Base-by-base conservation (phyloP, 2,888 invertebrate genomes). In the Aphodius granarius region DNA sequence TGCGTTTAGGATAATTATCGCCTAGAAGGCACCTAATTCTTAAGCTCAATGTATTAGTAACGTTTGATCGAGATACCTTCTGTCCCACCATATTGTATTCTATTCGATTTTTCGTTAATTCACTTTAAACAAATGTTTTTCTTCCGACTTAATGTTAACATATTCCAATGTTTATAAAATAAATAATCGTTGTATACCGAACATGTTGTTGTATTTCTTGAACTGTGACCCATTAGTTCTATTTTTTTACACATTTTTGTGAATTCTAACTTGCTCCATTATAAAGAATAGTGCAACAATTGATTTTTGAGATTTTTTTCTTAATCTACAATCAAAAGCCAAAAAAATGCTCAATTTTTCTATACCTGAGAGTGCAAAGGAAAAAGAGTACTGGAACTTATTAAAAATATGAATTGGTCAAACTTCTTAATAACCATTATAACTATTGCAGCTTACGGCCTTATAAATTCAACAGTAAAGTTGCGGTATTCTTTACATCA, bases 141-240 rank as follows among this genome's bases (percentile, higher is more conserved):
- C 76, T 76, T 71, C 71, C 73, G 73, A 71, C 19, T 71, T 76
- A 76, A 73, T 65, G 76, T 76, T 76, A 76, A 73, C 63, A 15
- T 76, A 76, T 76, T 73, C 76, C 76, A 76, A 73, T 76, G 76
- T 76, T 76, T 76, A 76, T 73, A 76, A 76, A 43, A 43, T 76
- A 76, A 76, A 76, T 76, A 73, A 72, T 72, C 66, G 72, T 75
- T 72, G 72, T 75, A 75, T 72, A 75, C 74, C 43, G 68, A 20
- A 3, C 20, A 17, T n/a, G 6, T 71, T 5, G 65, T 65, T 16
- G 71, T 64, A 16, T 71, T 71, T 21, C n/a, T n/a, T n/a, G n/a
- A n/a, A n/a, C n/a, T n/a, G n/a, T n/a, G n/a, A n/a, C n/a, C n/a
- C n/a, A n/a, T n/a, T n/a, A n/a, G n/a, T n/a, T n/a, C n/a, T n/a